Conservation (phyloP, 2,888 invertebrate genomes). For the Asteroscopus sphinx region DNA sequence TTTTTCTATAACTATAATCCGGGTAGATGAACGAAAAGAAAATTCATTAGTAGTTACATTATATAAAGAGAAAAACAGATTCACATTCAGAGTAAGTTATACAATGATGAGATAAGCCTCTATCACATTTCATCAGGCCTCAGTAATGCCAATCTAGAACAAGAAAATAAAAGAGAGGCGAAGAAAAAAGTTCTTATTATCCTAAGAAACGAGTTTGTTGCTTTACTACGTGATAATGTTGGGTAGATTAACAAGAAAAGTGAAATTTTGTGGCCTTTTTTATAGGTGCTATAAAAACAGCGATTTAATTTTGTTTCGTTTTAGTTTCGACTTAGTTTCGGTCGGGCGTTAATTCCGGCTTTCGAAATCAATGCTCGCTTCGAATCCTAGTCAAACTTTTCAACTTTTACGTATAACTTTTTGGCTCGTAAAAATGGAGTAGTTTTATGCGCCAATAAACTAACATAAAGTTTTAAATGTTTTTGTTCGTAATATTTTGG, state of each 20-base stretch:
- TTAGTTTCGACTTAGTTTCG: constrained; percentile 38
- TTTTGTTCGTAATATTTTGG: constrained; percentile 35
- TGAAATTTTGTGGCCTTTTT: constrained; percentile 35
- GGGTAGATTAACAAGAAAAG: constrained; percentile 29
- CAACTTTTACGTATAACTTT: constrained; percentile 39
- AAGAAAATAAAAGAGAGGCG: constrained; percentile 3
- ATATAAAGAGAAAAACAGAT: constrained; percentile 9
- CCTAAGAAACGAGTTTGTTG: constrained; percentile 27
- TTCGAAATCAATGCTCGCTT: constrained; percentile 44
- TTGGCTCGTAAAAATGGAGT: constrained; percentile 44
- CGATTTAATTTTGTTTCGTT: constrained; percentile 39
- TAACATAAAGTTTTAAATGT: constrained; percentile 24
- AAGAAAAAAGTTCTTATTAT: constrained; percentile 21
- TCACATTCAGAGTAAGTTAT: constrained; percentile 12
- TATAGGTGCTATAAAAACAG: constrained; percentile 31
- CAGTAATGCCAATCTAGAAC: constrained; percentile 17
- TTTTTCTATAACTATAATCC: neutral
- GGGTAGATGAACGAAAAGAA: neutral
- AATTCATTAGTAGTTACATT: constrained; percentile 2
- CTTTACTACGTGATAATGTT: constrained; percentile 36
- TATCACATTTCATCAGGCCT: constrained; percentile 27
- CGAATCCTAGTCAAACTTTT: constrained; percentile 37
- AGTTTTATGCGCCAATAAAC: constrained; percentile 47
- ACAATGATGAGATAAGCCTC: constrained; percentile 31
- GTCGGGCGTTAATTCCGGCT: constrained; percentile 40